Percentiles rank a stretch among this genome's conserved stretches.
Evolutionary conservation across 2,888 invertebrate genomes (phyloP).

Genomic region (Zeuzera pyrina): DNA sequence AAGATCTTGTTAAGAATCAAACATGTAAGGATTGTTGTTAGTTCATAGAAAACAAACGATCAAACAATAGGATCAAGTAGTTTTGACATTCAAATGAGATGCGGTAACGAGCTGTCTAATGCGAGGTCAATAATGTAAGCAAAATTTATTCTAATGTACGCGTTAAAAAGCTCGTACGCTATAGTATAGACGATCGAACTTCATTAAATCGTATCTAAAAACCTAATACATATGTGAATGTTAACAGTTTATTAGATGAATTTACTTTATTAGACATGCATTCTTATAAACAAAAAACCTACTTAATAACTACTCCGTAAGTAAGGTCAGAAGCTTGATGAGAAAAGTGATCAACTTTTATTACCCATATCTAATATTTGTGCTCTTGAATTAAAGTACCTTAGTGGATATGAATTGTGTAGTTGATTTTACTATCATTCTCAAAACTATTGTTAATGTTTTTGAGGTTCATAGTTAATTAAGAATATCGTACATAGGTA

Average conservation of each 20-base stretch:
- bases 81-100: slow-evolving; percentile 43
- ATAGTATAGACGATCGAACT: too few species aligned
- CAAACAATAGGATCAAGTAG: slow-evolving; percentile 37
- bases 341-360: slow-evolving; percentile 32
- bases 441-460: too few species aligned
- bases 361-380: slow-evolving; percentile 38
- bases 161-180: too few species aligned
- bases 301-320: too few species aligned
- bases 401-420: slow-evolving; percentile 1
- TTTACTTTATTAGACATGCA: too few species aligned
- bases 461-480: too few species aligned
- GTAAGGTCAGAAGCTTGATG: slow-evolving; percentile 31
- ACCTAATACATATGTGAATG: too few species aligned
- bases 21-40: slow-evolving; percentile 6
- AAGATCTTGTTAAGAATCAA: slow-evolving; percentile 19
- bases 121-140: slow-evolving; percentile 27
- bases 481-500: too few species aligned
- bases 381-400: slow-evolving; percentile 26
- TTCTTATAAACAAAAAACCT: too few species aligned
- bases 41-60: slow-evolving; percentile 21
- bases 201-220: too few species aligned
- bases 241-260: too few species aligned
- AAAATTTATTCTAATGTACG: too few species aligned
- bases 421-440: slow-evolving; percentile 1
- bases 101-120: slow-evolving; percentile 40